phyloP scores from a whole-genome alignment of 2,888 invertebrate genomes.

The Beris morrisii region DNA sequence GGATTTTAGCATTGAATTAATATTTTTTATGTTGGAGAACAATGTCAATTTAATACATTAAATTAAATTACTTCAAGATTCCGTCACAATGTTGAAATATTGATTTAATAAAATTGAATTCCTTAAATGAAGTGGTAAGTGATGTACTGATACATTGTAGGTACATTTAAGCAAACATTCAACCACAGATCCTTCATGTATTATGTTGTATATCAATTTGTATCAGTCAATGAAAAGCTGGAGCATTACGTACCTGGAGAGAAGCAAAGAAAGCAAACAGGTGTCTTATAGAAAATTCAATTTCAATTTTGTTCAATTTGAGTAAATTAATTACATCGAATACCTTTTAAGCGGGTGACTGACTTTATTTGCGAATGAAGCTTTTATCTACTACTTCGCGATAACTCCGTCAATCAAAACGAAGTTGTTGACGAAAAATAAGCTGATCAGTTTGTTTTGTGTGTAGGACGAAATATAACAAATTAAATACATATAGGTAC shows the following conservation, averaged over 20 bases:
- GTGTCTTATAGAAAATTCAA: conserved; percentile 10
- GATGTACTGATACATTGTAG: too few relatives aligned
- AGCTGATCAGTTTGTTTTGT: neutral
- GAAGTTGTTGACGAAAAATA: neutral
- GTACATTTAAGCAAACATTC: too few relatives aligned
- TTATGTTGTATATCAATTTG: neutral
- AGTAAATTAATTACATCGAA: conserved; percentile 21
- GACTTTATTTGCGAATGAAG: neutral
- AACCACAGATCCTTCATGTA: neutral
- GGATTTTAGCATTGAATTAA: too few relatives aligned
- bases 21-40: too few relatives aligned
- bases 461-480: too few relatives aligned
- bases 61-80: too few relatives aligned
- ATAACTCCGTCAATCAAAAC: neutral
- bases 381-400: neutral
- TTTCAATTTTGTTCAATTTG: conserved; percentile 5
- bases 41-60: too few relatives aligned
- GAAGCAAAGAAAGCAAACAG: conserved; percentile 5
- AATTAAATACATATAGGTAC: too few relatives aligned
- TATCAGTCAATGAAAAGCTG: neutral
- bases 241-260: too few relatives aligned
- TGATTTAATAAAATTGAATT: too few relatives aligned
- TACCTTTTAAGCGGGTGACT: conserved; percentile 11
- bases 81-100: too few relatives aligned
- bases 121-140: too few relatives aligned